Evolutionary conservation across 2,113 vertebrate genomes (phyloP).

Genomic region (Nothoprocta perdicaria): DNA sequence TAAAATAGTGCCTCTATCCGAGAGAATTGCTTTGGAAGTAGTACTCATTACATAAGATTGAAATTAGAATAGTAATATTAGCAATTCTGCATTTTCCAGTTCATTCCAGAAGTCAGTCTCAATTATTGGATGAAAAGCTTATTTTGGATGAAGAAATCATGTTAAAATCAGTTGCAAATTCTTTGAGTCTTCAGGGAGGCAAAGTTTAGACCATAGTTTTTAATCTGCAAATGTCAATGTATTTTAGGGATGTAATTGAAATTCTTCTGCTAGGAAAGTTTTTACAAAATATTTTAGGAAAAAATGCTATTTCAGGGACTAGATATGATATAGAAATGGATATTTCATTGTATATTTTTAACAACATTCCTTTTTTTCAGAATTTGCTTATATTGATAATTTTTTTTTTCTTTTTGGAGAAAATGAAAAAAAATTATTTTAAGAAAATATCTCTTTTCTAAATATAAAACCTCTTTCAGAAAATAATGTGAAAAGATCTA

Average conservation of each 20-base stretch:
- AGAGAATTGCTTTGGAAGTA: not conserved
- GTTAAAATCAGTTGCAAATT: not conserved
- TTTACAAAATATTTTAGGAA: slow-evolving; percentile 11
- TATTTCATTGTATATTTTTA: not conserved
- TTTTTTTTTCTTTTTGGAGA: not conserved
- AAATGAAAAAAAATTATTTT: not conserved
- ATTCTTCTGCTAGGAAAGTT: slow-evolving; percentile 25
- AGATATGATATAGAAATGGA: not conserved
- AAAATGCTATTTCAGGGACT: not conserved
- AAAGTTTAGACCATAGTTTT: not conserved
- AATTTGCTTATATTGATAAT: not conserved
- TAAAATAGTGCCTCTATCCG: not conserved
- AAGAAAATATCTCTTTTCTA: not conserved
- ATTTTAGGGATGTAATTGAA: not conserved
- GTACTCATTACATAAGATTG: not conserved
- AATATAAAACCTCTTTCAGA: not conserved
- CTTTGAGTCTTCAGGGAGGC: not conserved
- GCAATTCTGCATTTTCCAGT: not conserved
- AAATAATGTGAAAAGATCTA: not conserved
- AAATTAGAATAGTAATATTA: not conserved
- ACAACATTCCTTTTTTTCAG: not conserved
- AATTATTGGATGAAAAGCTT: not conserved
- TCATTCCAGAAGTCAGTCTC: not conserved
- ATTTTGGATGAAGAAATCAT: not conserved
- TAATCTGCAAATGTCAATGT: not conserved